Evolutionary conservation across 1,140 invertebrate genomes (phyloP), one percentile per base, ranked within the genome.

Genomic region (Drosophila triauraria): DNA sequence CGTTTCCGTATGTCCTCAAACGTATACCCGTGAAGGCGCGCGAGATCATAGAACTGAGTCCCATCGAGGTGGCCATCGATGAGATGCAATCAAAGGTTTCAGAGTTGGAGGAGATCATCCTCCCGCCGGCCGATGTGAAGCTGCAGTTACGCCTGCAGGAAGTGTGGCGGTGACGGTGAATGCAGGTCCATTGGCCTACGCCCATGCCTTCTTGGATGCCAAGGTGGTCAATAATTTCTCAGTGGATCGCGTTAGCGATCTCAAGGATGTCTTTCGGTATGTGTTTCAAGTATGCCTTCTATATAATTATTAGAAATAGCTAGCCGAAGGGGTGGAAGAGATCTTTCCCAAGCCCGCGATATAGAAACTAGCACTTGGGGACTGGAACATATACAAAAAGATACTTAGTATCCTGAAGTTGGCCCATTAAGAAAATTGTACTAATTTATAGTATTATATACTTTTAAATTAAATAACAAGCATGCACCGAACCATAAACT

Each of bases 131-230:
- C 17, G 98, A 99, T 93, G 94, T 97, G 0, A 98, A 97, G 93
- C 92, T 99, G 27, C 98, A 99, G 93, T 94, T 99, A 5, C 95
- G 96, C 78, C 94, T 99, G 30, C 97, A 98, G 94, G 97, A 64
- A 96, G 96, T 91, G 96, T 99, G 67, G 98, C 97, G 91, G 97
- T 98, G 10, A 97, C 98, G 92, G 98, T 99, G 0, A 98, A 99
- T 94, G 97, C 97, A n/a, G 98, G 98, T 32, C 98, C 98, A 2
- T 93, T 99, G 50, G 97, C 97, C 4, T 99, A 99, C 93, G 98
- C 98, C 1, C 95, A 96, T 81, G 97, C 96, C 5, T 99, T 99
- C 93, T 93, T 99, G 1, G 96, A 97, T 93, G 95, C 96, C 10
- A 94, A 95, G 30, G 91, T 95, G 6, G 91, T 93, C 9, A 95